phyloP scores from a whole-genome alignment of 2,797 vertebrate genomes.

The Gallirallus australis region DNA sequence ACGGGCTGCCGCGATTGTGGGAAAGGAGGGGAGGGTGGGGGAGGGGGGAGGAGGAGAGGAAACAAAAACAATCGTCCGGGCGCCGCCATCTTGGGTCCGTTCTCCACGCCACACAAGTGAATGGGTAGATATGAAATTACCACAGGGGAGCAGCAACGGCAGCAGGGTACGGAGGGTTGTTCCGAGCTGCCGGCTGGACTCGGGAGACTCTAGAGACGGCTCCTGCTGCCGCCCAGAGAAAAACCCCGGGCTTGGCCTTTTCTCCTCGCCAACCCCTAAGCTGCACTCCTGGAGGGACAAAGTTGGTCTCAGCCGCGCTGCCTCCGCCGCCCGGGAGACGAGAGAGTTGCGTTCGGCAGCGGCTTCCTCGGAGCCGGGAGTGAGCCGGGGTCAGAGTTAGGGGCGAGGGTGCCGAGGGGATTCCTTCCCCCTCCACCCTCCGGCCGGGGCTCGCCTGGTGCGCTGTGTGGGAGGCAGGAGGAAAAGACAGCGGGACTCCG shows the following conservation, averaged over 20 bases:
- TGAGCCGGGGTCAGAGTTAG: slow-evolving; percentile 54
- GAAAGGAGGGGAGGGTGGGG: slow-evolving; percentile 66
- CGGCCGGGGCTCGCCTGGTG: background rate
- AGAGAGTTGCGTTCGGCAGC: background rate
- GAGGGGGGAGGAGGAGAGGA: slow-evolving; percentile 67
- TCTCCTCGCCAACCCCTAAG: background rate
- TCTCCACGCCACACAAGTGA: slow-evolving; percentile 71
- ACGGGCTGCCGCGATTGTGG: slow-evolving; percentile 37
- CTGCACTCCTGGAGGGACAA: slow-evolving; percentile 52
- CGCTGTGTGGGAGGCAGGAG: slow-evolving; percentile 35
- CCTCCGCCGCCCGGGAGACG: slow-evolving; percentile 26
- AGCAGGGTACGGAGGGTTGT: slow-evolving; percentile 48
- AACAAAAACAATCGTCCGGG: slow-evolving; percentile 85
- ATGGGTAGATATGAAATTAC: slow-evolving; percentile 79
- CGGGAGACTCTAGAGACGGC: slow-evolving; percentile 46
- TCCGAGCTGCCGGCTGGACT: slow-evolving; percentile 35
- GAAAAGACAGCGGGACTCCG: background rate
- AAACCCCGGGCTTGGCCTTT: slow-evolving; percentile 31
- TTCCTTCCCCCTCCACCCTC: slow-evolving; percentile 18
- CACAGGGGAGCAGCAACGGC: slow-evolving; percentile 67
- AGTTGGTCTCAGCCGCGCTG: slow-evolving; percentile 53
- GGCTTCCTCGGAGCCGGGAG: background rate
- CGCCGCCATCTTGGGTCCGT: slow-evolving; percentile 86
- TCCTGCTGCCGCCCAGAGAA: background rate
- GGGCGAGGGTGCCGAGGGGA: background rate